Evolutionary conservation across 2,888 invertebrate species (phyloP), one percentile per base, ranked within the genome.

Genomic region (Philopedon plagiatum): DNA sequence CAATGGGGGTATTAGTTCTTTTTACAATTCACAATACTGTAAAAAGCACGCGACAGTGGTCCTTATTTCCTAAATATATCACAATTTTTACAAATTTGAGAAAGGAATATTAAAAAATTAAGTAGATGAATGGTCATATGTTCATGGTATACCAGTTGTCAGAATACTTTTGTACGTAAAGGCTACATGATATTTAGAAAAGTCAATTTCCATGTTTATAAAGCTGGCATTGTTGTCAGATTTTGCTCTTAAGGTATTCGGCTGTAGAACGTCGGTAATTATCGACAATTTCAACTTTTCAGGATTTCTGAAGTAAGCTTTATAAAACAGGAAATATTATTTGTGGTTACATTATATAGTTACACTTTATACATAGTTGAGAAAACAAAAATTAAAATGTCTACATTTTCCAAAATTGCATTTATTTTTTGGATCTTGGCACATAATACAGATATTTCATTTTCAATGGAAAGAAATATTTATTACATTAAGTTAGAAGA

Each of bases 1-100:
- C 8, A 2, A 0, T 2, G 29, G 51, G 26, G 15, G 8, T 26
- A 1, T 4, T 0, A 49, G 26, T 49, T 13, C 46, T 26, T 51
- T 7, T 51, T 51, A 51, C 26, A 29, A 51, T 13, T 46, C 19
- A 11, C 11, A 37, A 21, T 11, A 26, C 19, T 60, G 39, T 41
- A 60, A 49, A 49, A 49, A 49, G 26, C 26, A 51, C 51, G 26
- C 15, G 1, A 26, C 29, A 13, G 44, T 51, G 18, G 34, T 26
- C 26, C 70, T 61, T 70, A 64, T 5, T 18, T 57, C 26, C 70
- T 70, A 70, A 37, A 37, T 72, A 72, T 72, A 72, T 72, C 72
- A 72, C 72, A 72, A 61, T 72, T 72, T 72, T 72, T 72, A 72
- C 72, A 72, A 62, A 62, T 23, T 21, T 58, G 29, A 65, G 44